A percentile compares a stretch with the other conserved stretches of the same genome.
phyloP scores from a whole-genome alignment of 2,797 vertebrate species.

The Sternarchorhynchus goeldii region DNA sequence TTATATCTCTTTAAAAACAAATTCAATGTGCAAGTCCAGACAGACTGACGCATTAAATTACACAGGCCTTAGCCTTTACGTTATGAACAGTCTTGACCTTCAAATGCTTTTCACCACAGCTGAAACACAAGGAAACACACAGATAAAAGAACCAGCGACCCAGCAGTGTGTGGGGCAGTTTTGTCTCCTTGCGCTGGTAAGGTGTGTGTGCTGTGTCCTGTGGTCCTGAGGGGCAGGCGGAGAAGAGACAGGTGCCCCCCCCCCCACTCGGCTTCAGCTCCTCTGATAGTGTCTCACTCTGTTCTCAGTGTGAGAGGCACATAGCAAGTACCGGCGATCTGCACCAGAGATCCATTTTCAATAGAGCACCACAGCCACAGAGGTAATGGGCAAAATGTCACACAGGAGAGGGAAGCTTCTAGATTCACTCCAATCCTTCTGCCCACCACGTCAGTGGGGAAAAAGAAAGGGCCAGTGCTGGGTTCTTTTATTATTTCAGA shows the following conservation, averaged over 20 bases:
- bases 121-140: not conserved
- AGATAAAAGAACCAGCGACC: not conserved
- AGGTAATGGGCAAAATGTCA: constrained; percentile 59
- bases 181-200: constrained; percentile 26
- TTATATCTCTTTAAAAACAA: not conserved
- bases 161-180: constrained; percentile 14
- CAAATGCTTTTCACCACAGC: not conserved
- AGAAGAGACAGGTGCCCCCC: constrained; percentile 46
- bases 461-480: constrained; percentile 21
- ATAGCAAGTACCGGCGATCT: constrained; percentile 53
- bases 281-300: constrained; percentile 58
- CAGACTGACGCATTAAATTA: not conserved
- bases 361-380: constrained; percentile 45
- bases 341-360: constrained; percentile 57
- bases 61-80: not conserved
- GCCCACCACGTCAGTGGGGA: constrained; percentile 29
- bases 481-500: constrained; percentile 35
- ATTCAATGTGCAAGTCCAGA: not conserved
- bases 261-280: constrained; percentile 51
- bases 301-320: constrained; percentile 51
- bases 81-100: not conserved
- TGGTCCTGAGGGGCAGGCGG: constrained; percentile 42
- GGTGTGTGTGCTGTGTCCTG: constrained; percentile 32
- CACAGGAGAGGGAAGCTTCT: constrained; percentile 46
- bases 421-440: constrained; percentile 34